Evolutionary conservation across 2,113 vertebrate species (phyloP), one percentile per base, ranked within the genome.

Genomic region (Ceuthmochares aereus): DNA sequence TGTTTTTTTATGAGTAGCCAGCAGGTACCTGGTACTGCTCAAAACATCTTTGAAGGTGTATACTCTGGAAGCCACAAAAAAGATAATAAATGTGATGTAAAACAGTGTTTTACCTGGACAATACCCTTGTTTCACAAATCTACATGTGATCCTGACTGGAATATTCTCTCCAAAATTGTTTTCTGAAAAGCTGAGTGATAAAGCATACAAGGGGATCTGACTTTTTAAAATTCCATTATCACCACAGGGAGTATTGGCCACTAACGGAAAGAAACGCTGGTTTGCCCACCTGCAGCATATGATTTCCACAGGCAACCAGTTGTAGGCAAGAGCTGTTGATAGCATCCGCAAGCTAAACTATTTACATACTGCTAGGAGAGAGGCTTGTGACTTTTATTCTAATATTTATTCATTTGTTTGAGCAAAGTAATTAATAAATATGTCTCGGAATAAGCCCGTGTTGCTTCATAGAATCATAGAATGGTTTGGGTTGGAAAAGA

Each of bases 21-120:
- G 74, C 51, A 80, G 84, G 76, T 56, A 77, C 54, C 87, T 95
- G 89, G 69, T 68, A 88, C 32, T 75, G 60, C 32, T 87, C 12
- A 91, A 90, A 92, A 47, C 58, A 36, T 79, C 58, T 91, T 81
- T 91, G 62, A 69, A 86, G 26, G 43, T 82, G 87, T 93, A 23
- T 79, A 27, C 43, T 42, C 27, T 9, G 54, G 62, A 89, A 93
- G 20, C 7, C 68, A 29, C 15, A 60, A 75, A 82, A 63, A 75
- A 82, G 73, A 29, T 7, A 32, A 80, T 18, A 91, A 84, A 72
- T 47, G 2, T 70, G 32, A 59, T 52, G 30, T 34, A 83, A 47
- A 87, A 37, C 14, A 45, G 37, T 27, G 54, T 30, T 43, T 87
- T 79, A 83, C 8, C 14, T 83, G 40, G 40, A 85, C 58, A 83